A percentile compares a stretch with the other conserved stretches of the same genome.
These are phyloP conservation scores for Dicentrarchus labrax DNA, from an alignment of 2,113 vertebrate genomes.

Conservation along the genomic window DNA sequence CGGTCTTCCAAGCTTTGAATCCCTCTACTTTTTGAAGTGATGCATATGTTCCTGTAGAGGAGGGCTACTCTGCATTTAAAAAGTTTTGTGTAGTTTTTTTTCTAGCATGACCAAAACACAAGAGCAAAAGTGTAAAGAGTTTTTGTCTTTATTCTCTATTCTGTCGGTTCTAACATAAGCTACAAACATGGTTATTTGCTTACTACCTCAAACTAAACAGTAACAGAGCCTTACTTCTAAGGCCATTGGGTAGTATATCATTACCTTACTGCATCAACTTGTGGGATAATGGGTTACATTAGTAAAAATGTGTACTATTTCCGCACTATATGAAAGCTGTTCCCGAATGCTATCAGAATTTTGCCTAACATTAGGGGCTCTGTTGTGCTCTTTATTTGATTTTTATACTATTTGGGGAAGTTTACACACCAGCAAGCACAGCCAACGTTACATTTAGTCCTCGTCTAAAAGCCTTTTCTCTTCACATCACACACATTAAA, in stretches of 20 bases:
- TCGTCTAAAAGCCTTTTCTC: neutral
- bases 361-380: neutral
- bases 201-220: too few species aligned
- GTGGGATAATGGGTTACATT: too few species aligned
- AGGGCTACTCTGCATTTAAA: neutral
- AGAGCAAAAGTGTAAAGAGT: neutral
- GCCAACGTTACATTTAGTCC: neutral
- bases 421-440: neutral
- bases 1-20: neutral
- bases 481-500: neutral
- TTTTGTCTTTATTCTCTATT: too few species aligned
- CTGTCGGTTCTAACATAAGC: too few species aligned
- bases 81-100: too few species aligned
- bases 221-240: too few species aligned
- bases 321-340: neutral
- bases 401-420: neutral
- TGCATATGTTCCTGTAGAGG: neutral
- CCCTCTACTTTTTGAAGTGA: neutral
- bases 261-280: too few species aligned
- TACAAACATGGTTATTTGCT: too few species aligned
- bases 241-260: too few species aligned
- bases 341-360: neutral
- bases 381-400: neutral
- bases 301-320: neutral
- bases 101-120: too few species aligned